Evolutionary conservation across 2,797 vertebrate species (phyloP).

Genomic region (Champsocephalus esox): DNA sequence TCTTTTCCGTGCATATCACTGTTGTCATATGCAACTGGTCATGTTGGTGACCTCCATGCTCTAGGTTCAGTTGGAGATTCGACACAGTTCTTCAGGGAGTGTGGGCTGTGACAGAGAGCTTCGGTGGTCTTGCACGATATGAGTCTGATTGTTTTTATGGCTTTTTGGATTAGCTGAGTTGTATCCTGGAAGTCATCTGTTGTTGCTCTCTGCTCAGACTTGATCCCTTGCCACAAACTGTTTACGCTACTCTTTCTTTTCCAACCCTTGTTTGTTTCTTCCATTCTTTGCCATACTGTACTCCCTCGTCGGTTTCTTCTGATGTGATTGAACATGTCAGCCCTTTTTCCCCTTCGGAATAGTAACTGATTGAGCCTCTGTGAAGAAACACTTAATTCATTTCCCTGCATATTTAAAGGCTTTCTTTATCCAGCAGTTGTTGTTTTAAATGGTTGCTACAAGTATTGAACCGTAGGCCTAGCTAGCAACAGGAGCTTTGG

Average conservation of each 20-base stretch:
- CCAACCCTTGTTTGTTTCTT: not conserved
- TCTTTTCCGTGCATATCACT: conserved; percentile 26
- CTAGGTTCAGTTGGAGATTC: not conserved
- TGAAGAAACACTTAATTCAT: not conserved
- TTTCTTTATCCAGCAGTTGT: not conserved
- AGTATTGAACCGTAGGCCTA: conserved; percentile 45
- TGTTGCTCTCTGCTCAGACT: conserved; percentile 33
- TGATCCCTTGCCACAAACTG: conserved; percentile 30
- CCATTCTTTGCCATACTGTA: conserved; percentile 8
- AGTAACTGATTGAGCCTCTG: conserved; percentile 48
- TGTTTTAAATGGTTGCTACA: conserved; percentile 24
- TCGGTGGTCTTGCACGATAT: not conserved
- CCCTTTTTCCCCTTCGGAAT: conserved; percentile 8
- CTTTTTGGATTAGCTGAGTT: conserved; percentile 10
- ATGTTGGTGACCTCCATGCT: conserved; percentile 19
- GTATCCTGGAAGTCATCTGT: conserved; percentile 17
- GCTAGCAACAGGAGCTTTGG: conserved; percentile 49
- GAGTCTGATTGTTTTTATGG: conserved; percentile 6
- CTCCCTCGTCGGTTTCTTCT: conserved; percentile 47
- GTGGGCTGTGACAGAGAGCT: conserved; percentile 5
- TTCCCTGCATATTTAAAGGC: not conserved
- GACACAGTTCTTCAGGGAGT: not conserved
- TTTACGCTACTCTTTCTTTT: conserved; percentile 23
- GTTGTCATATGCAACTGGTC: conserved; percentile 24
- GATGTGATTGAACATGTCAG: conserved; percentile 28